phyloP scores from a whole-genome alignment of 2,888 invertebrate genomes.

The Ypsolopha sequella region DNA sequence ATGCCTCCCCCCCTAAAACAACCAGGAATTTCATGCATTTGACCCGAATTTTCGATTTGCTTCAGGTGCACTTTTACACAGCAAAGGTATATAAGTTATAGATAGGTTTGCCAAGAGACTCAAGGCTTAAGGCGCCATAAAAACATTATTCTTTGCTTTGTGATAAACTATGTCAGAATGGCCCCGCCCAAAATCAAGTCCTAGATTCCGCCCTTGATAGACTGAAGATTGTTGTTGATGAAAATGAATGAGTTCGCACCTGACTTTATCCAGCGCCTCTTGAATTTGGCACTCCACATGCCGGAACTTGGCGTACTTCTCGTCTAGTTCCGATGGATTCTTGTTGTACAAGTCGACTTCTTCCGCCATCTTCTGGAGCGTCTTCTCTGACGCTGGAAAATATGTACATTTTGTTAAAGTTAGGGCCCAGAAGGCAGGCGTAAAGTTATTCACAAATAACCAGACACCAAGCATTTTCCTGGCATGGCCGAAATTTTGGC shows the following conservation, averaged over 20 bases:
- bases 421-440: too few species aligned
- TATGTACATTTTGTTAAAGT: neutral
- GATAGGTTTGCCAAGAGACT: neutral
- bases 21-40: too few species aligned
- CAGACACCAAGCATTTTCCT: too few species aligned
- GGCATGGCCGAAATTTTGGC: too few species aligned
- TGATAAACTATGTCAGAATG: too few species aligned
- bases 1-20: too few species aligned
- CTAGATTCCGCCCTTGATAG: too few species aligned
- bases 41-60: too few species aligned
- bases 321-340: conserved; percentile 22
- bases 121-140: too few species aligned
- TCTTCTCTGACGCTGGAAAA: conserved; percentile 17
- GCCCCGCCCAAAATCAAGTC: too few species aligned
- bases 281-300: conserved; percentile 42
- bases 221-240: neutral
- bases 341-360: conserved; percentile 31
- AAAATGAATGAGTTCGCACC: conserved; percentile 27
- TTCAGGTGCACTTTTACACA: neutral
- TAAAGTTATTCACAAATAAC: too few species aligned
- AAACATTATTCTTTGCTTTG: too few species aligned
- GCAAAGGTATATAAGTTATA: neutral
- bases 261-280: conserved; percentile 37
- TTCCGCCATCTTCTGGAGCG: conserved; percentile 38
- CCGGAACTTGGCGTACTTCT: conserved; percentile 29